phyloP scores from a whole-genome alignment of 2,888 invertebrate species.

The Entomobrya proxima region DNA sequence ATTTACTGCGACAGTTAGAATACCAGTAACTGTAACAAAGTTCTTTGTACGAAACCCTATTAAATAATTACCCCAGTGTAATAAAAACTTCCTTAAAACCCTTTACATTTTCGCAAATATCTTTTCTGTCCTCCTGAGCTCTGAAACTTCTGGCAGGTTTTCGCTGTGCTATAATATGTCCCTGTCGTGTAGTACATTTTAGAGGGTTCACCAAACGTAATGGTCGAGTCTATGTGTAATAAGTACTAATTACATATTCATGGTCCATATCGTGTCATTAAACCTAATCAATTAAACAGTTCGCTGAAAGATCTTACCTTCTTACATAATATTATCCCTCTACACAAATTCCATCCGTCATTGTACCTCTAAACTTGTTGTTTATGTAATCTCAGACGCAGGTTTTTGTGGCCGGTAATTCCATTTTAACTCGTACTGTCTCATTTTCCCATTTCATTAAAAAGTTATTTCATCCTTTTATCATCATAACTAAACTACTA shows the following conservation, averaged over 20 bases:
- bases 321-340: too few species aligned
- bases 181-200: too few species aligned
- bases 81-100: background rate
- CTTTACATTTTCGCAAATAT: background rate
- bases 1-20: background rate
- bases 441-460: slow-evolving; percentile 5
- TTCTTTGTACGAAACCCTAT: background rate
- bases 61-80: background rate
- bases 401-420: background rate
- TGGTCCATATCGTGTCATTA: slow-evolving; percentile 24
- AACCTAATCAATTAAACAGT: slow-evolving; percentile 28
- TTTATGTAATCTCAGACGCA: background rate
- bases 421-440: too few species aligned
- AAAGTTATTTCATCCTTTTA: slow-evolving; percentile 9
- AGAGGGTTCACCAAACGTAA: background rate
- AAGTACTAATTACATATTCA: slow-evolving; percentile 35
- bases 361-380: background rate
- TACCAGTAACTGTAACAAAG: background rate
- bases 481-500: slow-evolving; percentile 6
- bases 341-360: background rate
- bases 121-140: background rate
- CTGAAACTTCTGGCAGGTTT: too few species aligned
- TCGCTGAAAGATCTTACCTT: slow-evolving; percentile 15
- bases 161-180: background rate
- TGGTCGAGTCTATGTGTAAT: slow-evolving; percentile 11